Percentiles rank a stretch among this genome's conserved stretches.
phyloP scores from a whole-genome alignment of 1,140 invertebrate genomes.

The Vanessa tameamea region DNA sequence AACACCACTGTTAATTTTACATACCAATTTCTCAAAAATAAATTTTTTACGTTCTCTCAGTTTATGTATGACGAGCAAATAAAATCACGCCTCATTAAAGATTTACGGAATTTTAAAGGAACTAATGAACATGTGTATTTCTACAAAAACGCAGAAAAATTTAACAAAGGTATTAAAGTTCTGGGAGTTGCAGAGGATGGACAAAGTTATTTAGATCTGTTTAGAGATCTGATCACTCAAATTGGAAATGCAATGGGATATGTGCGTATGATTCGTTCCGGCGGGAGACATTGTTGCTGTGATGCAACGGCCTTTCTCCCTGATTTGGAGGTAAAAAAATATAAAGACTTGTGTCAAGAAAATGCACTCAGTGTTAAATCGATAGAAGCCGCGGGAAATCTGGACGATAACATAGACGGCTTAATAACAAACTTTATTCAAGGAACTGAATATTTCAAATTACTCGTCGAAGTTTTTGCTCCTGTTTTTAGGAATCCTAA shows the following conservation, averaged over 20 bases:
- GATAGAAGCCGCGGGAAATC: conserved; percentile 84
- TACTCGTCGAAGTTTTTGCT: conserved; percentile 96
- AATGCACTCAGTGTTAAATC: conserved; percentile 83
- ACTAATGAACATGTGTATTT: conserved; percentile 85
- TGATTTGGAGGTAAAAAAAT: conserved; percentile 86
- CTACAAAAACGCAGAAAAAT: conserved; percentile 96
- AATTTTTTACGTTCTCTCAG: conserved; percentile 97
- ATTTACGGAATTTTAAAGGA: conserved; percentile 88
- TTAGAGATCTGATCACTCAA: conserved; percentile 94
- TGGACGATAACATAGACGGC: conserved; percentile 89
- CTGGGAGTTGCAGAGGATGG: conserved; percentile 92
- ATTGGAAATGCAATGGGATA: conserved; percentile 99
- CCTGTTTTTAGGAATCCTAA: conserved; percentile 92
- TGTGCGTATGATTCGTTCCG: conserved; percentile 95
- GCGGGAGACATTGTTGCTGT: conserved; percentile 94
- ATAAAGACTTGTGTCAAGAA: conserved; percentile 82
- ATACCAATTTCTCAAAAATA: conserved; percentile 97
- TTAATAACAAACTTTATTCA: conserved; percentile 94
- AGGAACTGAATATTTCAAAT: conserved; percentile 97
- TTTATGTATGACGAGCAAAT: conserved; percentile 99
- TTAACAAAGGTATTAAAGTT: conserved; percentile 95
- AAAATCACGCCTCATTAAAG: conserved; percentile 96
- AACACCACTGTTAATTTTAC: conserved; percentile 98
- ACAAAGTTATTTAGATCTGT: conserved; percentile 94
- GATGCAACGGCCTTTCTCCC: conserved; percentile 95